A percentile compares a stretch with the other conserved stretches of the same genome.
phyloP scores from a whole-genome alignment of 2,888 invertebrate genomes.

The Acanthosepion pharaonis region DNA sequence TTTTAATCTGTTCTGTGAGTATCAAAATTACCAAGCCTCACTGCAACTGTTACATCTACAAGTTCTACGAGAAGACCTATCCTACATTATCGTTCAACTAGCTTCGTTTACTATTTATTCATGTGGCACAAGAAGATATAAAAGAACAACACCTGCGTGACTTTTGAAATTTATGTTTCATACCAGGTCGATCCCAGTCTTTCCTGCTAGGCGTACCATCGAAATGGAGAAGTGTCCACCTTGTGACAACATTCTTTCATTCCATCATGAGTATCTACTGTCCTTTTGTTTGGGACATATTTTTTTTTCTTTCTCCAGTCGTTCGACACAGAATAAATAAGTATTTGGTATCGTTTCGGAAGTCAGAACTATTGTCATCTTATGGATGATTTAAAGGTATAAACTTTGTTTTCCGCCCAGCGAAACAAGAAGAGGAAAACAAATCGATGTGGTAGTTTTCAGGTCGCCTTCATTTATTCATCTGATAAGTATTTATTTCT shows the following conservation, averaged over 20 bases:
- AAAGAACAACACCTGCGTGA: background rate
- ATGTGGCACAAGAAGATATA: background rate
- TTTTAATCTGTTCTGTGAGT: no score
- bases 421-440: background rate
- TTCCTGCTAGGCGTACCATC: background rate
- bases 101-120: background rate
- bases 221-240: conserved; percentile 1
- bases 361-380: background rate
- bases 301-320: background rate
- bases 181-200: background rate
- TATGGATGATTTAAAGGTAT: background rate
- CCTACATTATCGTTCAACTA: background rate
- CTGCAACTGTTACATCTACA: no score
- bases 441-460: background rate
- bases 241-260: background rate
- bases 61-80: background rate
- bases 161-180: background rate
- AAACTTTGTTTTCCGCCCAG: background rate
- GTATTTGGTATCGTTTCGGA: background rate
- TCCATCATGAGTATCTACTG: background rate
- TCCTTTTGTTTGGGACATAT: background rate
- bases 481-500: background rate
- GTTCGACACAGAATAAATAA: background rate
- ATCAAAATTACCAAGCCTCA: no score
- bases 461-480: background rate